Conservation (phyloP, 2,888 invertebrate genomes). For the Dione juno region DNA sequence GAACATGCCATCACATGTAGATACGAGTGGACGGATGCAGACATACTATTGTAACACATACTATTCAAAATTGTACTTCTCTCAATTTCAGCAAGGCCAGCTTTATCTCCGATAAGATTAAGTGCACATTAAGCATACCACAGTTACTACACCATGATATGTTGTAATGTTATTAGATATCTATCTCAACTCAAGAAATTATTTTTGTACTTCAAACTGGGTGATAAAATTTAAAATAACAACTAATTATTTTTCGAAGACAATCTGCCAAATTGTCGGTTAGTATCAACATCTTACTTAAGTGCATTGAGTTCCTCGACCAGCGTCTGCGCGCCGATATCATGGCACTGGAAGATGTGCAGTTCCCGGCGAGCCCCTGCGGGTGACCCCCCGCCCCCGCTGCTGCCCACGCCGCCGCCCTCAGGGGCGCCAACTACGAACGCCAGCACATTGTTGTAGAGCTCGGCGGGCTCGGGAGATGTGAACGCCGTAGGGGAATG, state of each 20-base stretch:
- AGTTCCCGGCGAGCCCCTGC: constrained; percentile 89
- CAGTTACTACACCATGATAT: not conserved
- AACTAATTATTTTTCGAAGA: no score
- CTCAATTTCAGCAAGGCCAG: constrained; percentile 10
- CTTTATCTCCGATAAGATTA: constrained; percentile 35
- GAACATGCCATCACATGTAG: constrained; percentile 37
- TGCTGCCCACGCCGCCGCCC: constrained; percentile 37
- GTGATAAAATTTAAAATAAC: no score
- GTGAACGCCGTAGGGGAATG: constrained; percentile 99
- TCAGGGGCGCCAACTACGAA: constrained; percentile 92
- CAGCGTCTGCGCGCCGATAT: constrained; percentile 89
- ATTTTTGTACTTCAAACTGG: no score
- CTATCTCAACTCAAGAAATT: not conserved
- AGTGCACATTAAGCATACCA: constrained; percentile 14
- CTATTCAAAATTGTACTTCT: not conserved
- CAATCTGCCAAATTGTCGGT: not conserved
- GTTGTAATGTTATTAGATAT: constrained; percentile 15
- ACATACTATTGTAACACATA: not conserved
- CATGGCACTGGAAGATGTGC: constrained; percentile 97
- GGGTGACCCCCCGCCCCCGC: constrained; percentile 45
- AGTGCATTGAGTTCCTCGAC: constrained; percentile 90
- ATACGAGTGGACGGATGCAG: not conserved
- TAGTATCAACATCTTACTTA: constrained; percentile 75
- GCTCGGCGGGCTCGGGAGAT: constrained; percentile 96
- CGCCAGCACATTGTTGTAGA: constrained; percentile 99